phyloP scores from a whole-genome alignment of 1,140 invertebrate genomes.

The Drosophila nasuta region DNA sequence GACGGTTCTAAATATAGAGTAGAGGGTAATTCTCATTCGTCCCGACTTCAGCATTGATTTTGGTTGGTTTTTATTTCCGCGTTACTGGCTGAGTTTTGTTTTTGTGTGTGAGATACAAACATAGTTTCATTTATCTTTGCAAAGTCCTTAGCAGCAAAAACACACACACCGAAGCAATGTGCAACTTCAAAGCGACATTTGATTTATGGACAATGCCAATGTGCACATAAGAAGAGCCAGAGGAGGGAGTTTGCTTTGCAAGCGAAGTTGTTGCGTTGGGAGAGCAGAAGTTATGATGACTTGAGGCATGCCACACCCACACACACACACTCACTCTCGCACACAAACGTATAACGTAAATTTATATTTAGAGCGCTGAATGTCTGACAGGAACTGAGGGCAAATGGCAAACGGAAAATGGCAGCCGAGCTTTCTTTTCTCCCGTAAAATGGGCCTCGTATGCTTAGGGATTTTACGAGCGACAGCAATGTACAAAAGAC shows the following conservation, averaged over 20 bases:
- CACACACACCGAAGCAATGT: conserved; percentile 31
- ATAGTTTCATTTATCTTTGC: conserved; percentile 74
- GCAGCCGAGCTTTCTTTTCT: conserved; percentile 16
- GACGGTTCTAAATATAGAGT: not conserved
- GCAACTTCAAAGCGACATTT: conserved; percentile 77
- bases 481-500: not conserved
- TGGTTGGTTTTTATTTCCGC: conserved; percentile 7
- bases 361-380: conserved; percentile 60
- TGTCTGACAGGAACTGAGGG: conserved; percentile 45
- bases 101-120: conserved; percentile 27
- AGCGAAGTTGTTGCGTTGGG: conserved; percentile 14
- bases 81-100: conserved; percentile 13
- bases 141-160: conserved; percentile 32
- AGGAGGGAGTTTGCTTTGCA: not conserved
- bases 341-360: conserved; percentile 54
- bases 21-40: conserved; percentile 3
- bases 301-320: conserved; percentile 51
- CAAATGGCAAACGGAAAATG: conserved; percentile 7
- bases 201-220: conserved; percentile 70
- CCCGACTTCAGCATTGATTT: not conserved
- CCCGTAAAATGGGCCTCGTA: conserved; percentile 64
- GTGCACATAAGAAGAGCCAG: conserved; percentile 11
- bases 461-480: conserved; percentile 61
- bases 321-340: conserved; percentile 14
- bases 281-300: conserved; percentile 78